Percentiles rank a stretch among this genome's conserved stretches.
phyloP scores from a whole-genome alignment of 1,140 invertebrate genomes.

The Tachypleus tridentatus region DNA sequence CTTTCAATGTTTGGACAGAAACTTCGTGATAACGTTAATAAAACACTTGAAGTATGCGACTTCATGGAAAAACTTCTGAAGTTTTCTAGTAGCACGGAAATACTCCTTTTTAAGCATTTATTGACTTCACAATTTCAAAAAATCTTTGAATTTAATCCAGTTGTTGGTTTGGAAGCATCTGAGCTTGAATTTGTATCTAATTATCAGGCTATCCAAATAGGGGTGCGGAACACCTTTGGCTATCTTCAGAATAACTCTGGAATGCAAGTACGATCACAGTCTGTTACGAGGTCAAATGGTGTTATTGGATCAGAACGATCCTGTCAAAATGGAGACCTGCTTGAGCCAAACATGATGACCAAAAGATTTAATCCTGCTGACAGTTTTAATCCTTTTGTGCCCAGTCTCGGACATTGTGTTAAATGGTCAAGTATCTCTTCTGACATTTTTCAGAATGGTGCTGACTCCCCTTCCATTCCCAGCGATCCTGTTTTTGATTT shows the following conservation, averaged over 20 bases:
- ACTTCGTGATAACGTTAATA: constrained; percentile 85
- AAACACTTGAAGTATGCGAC: constrained; percentile 83
- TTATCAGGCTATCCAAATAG: constrained; percentile 80
- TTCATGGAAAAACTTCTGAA: constrained; percentile 85
- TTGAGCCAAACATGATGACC: constrained; percentile 61
- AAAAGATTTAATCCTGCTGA: constrained; percentile 67
- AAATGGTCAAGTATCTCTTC: constrained; percentile 88
- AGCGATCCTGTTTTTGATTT: constrained; percentile 24
- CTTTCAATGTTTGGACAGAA: constrained; percentile 76
- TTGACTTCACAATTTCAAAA: constrained; percentile 80
- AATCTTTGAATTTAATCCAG: constrained; percentile 69
- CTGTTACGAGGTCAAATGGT: constrained; percentile 65
- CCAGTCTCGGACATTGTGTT: constrained; percentile 55
- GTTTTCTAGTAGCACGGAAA: constrained; percentile 72
- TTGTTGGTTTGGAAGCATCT: constrained; percentile 55
- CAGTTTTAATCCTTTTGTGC: constrained; percentile 55
- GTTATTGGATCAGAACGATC: constrained; percentile 19
- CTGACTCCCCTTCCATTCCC: constrained; percentile 9
- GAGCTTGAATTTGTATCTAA: constrained; percentile 95
- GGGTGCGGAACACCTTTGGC: constrained; percentile 88
- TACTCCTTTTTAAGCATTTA: constrained; percentile 85
- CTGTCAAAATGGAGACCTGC: constrained; percentile 40
- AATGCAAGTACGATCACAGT: constrained; percentile 52
- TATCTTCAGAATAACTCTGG: constrained; percentile 67
- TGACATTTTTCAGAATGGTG: constrained; percentile 54